Conservation (phyloP, 2,888 invertebrate species). For the Microplitis deprimator region DNA sequence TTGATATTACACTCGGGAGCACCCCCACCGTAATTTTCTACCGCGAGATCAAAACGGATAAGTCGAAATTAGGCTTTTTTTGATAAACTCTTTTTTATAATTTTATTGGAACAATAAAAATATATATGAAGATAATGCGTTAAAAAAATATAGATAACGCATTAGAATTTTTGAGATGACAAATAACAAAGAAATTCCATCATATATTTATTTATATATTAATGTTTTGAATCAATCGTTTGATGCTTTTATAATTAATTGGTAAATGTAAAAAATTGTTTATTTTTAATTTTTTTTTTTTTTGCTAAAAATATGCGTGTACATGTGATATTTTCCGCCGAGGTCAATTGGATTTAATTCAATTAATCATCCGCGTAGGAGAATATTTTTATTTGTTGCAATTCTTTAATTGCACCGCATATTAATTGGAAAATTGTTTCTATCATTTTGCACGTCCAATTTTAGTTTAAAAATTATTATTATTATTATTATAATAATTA, state of each 20-base stretch:
- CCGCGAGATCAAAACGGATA: too few species aligned
- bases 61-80: too few species aligned
- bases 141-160: too few species aligned
- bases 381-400: slow-evolving; percentile 63
- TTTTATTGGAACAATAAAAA: too few species aligned
- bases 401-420: slow-evolving; percentile 64
- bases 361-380: slow-evolving; percentile 40
- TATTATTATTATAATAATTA: too few species aligned
- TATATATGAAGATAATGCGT: too few species aligned
- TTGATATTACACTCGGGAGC: background rate
- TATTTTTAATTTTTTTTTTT: background rate
- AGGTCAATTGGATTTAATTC: slow-evolving; percentile 45
- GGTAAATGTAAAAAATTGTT: background rate
- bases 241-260: background rate
- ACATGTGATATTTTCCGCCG: slow-evolving; percentile 17
- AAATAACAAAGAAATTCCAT: too few species aligned
- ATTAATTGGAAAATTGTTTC: slow-evolving; percentile 69
- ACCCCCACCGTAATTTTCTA: too few species aligned
- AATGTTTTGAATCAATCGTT: background rate
- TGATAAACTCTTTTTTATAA: too few species aligned
- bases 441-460: slow-evolving; percentile 62
- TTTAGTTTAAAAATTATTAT: slow-evolving; percentile 47
- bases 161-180: too few species aligned
- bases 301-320: slow-evolving; percentile 8
- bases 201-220: too few species aligned